Conservation (phyloP, 2,888 invertebrate genomes). For the Drosophila prolongata region DNA sequence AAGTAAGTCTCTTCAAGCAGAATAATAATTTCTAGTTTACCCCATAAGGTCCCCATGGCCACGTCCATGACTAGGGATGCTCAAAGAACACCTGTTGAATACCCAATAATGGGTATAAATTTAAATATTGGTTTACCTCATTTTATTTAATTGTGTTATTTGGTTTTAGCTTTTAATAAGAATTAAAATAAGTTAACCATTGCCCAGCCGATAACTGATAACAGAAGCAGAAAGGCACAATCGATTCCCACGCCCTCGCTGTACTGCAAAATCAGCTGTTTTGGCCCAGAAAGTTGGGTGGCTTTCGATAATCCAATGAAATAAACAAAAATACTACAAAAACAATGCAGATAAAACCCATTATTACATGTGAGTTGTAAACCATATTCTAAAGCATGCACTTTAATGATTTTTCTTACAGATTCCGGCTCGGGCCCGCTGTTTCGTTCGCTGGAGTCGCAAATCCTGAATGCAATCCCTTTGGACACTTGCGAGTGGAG, state of each 20-base stretch:
- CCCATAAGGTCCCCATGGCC: background rate
- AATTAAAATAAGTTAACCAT: too few relatives aligned
- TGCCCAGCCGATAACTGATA: conserved; percentile 7
- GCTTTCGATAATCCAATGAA: conserved; percentile 29
- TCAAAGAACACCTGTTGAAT: conserved; percentile 23
- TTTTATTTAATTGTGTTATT: background rate
- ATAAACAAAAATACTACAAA: conserved; percentile 34
- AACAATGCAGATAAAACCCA: conserved; percentile 82
- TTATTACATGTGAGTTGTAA: conserved; percentile 80
- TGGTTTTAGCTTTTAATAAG: too few relatives aligned
- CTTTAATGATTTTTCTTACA: conserved; percentile 71
- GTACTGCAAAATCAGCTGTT: conserved; percentile 19
- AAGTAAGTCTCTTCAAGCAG: too few relatives aligned
- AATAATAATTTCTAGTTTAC: too few relatives aligned
- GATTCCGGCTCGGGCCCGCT: conserved; percentile 94
- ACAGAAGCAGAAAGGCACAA: background rate
- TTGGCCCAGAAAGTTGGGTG: conserved; percentile 2
- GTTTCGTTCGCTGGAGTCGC: conserved; percentile 92
- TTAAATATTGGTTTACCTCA: background rate
- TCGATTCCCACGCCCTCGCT: conserved; percentile 11
- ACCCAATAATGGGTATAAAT: background rate
- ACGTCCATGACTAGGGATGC: conserved; percentile 17
- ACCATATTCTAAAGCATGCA: too few relatives aligned
- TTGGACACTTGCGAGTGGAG: conserved; percentile 96
- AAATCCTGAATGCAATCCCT: conserved; percentile 91